Base-by-base conservation (phyloP, 2,113 vertebrate species). In the Pseudorectes ferrugineus region DNA sequence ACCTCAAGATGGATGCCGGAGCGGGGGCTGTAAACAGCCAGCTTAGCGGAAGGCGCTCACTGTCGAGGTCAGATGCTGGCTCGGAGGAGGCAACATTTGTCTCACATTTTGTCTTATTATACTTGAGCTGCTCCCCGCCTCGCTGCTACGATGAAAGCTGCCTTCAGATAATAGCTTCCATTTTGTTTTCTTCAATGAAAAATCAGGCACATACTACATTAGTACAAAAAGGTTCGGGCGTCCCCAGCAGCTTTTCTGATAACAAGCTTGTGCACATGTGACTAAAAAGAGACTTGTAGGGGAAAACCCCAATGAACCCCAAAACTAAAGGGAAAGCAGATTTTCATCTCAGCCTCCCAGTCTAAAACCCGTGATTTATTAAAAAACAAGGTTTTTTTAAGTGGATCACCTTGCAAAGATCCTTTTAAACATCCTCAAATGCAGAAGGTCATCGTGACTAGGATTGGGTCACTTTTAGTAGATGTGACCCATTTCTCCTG, bases 111-210 rank as follows among this genome's bases (percentile, higher is more conserved):
- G 84, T 71, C 57, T 85, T 61, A 57, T 48, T 87, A 40, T 40
- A 66, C 70, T 68, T 61, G 76, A 93, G 77, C 66, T 45, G 70
- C 74, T 82, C 70, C 29, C 57, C 0, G 63, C 55, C 75, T 94
- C 3, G 0, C 54, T 72, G 70, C 66, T 79, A 33, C 0, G 5
- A 79, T 40, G 71, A 92, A 83, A 92, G 71, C 85, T 90, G 31
- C 78, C 52, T 88, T 89, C 88, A 81, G 55, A 80, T 82, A 91
- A 93, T 57, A 89, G 84, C 80, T 92, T 81, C 73, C 58, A 65
- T 93, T 93, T 89, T 8, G 0, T 89, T 85, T 75, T 65, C 67
- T 35, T 76, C 58, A 73, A 25, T 52, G 38, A 91, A 91, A 92
- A 67, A 54, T 0, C 25, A 75, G 77, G 43, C 59, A 74, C 26